Conservation (phyloP, 2,113 vertebrate species). For the Pteruthius melanotis region DNA sequence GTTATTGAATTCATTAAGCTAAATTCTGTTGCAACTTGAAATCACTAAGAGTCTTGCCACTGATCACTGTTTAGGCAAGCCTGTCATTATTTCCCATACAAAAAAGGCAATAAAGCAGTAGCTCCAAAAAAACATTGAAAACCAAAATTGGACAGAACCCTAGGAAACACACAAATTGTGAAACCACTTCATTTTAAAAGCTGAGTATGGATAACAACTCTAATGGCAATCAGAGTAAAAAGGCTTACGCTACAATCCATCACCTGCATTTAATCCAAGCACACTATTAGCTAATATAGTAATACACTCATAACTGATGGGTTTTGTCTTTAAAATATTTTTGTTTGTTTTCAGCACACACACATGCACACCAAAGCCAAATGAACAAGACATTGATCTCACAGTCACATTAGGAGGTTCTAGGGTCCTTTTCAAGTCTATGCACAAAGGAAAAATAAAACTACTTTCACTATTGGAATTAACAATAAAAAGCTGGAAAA, state of each 20-base stretch:
- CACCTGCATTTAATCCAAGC: not conserved
- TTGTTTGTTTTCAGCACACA: not conserved
- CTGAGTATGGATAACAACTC: not conserved
- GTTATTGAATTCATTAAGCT: constrained; percentile 40
- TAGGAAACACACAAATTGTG: not conserved
- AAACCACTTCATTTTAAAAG: not conserved
- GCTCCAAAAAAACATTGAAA: not conserved
- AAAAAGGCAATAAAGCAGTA: not conserved
- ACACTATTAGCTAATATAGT: not conserved
- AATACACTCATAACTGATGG: not conserved
- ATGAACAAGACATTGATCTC: not conserved
- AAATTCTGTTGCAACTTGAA: constrained; percentile 30
- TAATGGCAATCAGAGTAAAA: not conserved
- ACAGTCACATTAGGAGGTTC: not conserved
- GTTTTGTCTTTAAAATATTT: not conserved
- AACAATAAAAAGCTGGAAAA: not conserved
- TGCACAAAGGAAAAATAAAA: not conserved
- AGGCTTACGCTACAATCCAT: not conserved
- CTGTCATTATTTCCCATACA: not conserved
- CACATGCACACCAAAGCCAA: not conserved
- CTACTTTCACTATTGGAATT: not conserved
- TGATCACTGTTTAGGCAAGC: not conserved
- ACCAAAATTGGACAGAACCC: not conserved
- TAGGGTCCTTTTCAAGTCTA: not conserved
- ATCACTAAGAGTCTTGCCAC: not conserved